A percentile compares a stretch with the other conserved stretches of the same genome.
phyloP scores from a whole-genome alignment of 2,888 invertebrate species.

The Panzeria rudis region DNA sequence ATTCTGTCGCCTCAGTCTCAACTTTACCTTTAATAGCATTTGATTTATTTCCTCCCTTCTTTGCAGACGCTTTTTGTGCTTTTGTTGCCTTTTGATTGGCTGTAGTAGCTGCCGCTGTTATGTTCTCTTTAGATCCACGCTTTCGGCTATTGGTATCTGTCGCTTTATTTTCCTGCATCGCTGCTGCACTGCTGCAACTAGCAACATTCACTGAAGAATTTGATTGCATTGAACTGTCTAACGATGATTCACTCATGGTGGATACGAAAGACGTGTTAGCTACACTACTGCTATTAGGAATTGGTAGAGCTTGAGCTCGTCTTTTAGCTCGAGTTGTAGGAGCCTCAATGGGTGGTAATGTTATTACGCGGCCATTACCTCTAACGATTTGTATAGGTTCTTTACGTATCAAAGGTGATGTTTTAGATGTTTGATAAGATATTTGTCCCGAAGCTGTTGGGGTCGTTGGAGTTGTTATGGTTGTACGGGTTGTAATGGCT shows the following conservation, averaged over 20 bases:
- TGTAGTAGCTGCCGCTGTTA: constrained; percentile 11
- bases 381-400: constrained; percentile 89
- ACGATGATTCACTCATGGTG: constrained; percentile 73
- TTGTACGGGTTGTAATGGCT: constrained; percentile 18
- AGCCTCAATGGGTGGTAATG: constrained; percentile 92
- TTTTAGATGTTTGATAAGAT: constrained; percentile 56
- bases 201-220: constrained; percentile 73
- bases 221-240: constrained; percentile 75
- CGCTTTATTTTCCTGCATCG: constrained; percentile 67
- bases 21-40: constrained; percentile 75
- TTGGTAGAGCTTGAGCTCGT: constrained; percentile 84
- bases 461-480: constrained; percentile 64
- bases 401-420: constrained; percentile 73
- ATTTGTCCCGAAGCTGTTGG: constrained; percentile 40
- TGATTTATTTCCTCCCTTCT: constrained; percentile 67
- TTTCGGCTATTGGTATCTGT: constrained; percentile 55
- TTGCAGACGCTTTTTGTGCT: constrained; percentile 49
- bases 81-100: constrained; percentile 57
- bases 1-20: constrained; percentile 76
- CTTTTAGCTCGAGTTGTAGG: constrained; percentile 91
- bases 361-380: constrained; percentile 90
- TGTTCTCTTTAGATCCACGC: constrained; percentile 71
- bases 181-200: constrained; percentile 50
- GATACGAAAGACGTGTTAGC: constrained; percentile 18
- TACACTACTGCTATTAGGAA: constrained; percentile 20